Conservation (phyloP, 2,113 vertebrate species). For the Oncorhynchus gorbuscha region DNA sequence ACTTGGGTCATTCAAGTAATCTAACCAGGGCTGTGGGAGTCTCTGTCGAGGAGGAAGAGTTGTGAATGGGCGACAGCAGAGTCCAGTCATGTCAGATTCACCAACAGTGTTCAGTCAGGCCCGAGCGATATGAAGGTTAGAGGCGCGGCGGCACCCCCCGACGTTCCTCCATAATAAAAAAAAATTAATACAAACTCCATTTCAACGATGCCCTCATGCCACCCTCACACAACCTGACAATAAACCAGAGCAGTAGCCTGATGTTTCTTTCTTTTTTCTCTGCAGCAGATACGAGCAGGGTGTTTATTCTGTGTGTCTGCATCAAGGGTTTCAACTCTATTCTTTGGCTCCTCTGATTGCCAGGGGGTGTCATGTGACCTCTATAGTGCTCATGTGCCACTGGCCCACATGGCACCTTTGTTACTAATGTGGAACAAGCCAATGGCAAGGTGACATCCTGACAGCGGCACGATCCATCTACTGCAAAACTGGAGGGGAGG, state of each 20-base stretch:
- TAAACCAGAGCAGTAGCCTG: background rate
- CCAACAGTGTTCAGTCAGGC: slow-evolving; percentile 70
- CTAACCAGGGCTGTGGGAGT: slow-evolving; percentile 27
- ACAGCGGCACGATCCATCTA: slow-evolving; percentile 14
- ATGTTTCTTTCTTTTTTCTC: slow-evolving; percentile 3
- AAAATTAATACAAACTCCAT: slow-evolving; percentile 48
- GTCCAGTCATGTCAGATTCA: slow-evolving; percentile 63
- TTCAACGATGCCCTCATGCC: slow-evolving; percentile 8
- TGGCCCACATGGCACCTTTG: slow-evolving; percentile 32
- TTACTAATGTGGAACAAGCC: slow-evolving; percentile 32
- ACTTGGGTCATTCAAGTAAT: background rate
- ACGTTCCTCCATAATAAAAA: slow-evolving; percentile 49
- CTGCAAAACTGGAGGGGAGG: slow-evolving; percentile 30
- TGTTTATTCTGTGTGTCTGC: background rate
- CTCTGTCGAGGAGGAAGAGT: slow-evolving; percentile 30
- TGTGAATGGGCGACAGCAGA: slow-evolving; percentile 54
- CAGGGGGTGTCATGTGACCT: slow-evolving; percentile 24
- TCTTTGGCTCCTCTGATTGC: background rate
- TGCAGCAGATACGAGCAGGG: too few species aligned
- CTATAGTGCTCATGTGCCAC: slow-evolving; percentile 8
- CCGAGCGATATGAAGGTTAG: slow-evolving; percentile 59
- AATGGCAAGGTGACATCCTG: slow-evolving; percentile 42
- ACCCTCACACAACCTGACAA: slow-evolving; percentile 12
- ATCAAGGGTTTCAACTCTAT: too few species aligned
- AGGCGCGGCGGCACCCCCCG: slow-evolving; percentile 43